Evolutionary conservation across 1,140 invertebrate genomes (phyloP).

Genomic region (Hyphantria cunea): DNA sequence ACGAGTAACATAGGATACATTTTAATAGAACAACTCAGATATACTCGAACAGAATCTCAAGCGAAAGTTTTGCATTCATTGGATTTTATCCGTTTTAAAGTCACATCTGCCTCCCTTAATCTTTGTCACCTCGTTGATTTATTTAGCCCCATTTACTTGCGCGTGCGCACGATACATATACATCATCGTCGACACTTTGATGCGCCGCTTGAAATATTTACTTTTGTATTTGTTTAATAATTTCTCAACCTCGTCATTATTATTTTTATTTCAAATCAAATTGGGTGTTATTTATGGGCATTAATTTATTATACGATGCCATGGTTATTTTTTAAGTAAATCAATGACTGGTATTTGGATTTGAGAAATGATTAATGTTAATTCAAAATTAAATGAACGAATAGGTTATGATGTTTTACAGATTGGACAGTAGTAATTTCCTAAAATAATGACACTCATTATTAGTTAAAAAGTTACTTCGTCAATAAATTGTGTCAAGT

Average conservation of each 20-base stretch:
- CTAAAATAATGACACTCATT: too few relatives aligned
- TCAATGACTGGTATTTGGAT: not conserved
- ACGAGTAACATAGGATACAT: too few relatives aligned
- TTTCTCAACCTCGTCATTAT: slow-evolving; percentile 24
- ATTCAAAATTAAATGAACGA: too few relatives aligned
- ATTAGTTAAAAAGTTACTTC: too few relatives aligned
- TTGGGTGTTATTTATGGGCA: slow-evolving; percentile 17
- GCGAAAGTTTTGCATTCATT: too few relatives aligned
- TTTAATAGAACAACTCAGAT: too few relatives aligned
- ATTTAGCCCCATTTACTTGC: slow-evolving; percentile 39
- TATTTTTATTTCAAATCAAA: slow-evolving; percentile 29
- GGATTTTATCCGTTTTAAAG: too few relatives aligned
- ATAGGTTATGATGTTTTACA: too few relatives aligned
- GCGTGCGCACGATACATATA: slow-evolving; percentile 45
- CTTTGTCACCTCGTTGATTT: slow-evolving; percentile 44
- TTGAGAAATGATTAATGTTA: too few relatives aligned
- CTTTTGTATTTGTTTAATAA: slow-evolving; percentile 34
- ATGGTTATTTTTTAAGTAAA: slow-evolving; percentile 3
- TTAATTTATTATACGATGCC: slow-evolving; percentile 2
- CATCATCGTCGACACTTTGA: slow-evolving; percentile 41
- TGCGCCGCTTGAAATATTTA: slow-evolving; percentile 40
- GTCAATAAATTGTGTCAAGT: too few relatives aligned
- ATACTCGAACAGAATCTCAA: too few relatives aligned
- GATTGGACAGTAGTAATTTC: too few relatives aligned
- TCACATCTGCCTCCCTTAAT: slow-evolving; percentile 11